Percentiles rank a stretch among this genome's conserved stretches.
Evolutionary conservation across 2,797 vertebrate genomes (phyloP).

Genomic region (Pipistrellus pipistrellus): DNA sequence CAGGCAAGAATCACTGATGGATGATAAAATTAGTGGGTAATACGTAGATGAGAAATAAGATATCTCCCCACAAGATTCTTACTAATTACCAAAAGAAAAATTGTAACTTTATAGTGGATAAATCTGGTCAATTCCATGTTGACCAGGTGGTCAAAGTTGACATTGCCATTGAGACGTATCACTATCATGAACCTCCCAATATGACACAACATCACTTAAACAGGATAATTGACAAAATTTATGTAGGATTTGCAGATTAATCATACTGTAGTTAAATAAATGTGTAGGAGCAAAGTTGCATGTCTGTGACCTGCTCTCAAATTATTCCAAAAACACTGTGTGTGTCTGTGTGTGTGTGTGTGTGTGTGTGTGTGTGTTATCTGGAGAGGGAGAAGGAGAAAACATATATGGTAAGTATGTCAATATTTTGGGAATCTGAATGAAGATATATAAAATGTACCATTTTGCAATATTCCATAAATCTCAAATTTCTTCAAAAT

Average conservation of each 20-base stretch:
- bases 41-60: conserved; percentile 5
- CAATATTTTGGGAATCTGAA: too few species aligned
- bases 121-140: background rate
- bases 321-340: background rate
- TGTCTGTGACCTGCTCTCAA: background rate
- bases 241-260: background rate
- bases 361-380: too few species aligned
- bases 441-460: too few species aligned
- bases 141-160: background rate
- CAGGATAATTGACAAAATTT: background rate
- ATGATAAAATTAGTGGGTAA: conserved; percentile 12
- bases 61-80: background rate
- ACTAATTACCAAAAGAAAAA: conserved; percentile 5
- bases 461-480: too few species aligned
- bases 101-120: background rate
- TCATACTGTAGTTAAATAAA: background rate
- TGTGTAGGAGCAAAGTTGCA: background rate
- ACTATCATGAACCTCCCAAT: background rate
- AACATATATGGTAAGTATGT: too few species aligned
- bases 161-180: background rate
- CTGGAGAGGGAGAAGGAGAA: too few species aligned
- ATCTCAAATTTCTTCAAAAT: too few species aligned
- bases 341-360: too few species aligned
- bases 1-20: conserved; percentile 18
- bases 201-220: background rate